Evolutionary conservation across 1,140 invertebrate genomes (phyloP).

Genomic region (Epicauta chinensis): DNA sequence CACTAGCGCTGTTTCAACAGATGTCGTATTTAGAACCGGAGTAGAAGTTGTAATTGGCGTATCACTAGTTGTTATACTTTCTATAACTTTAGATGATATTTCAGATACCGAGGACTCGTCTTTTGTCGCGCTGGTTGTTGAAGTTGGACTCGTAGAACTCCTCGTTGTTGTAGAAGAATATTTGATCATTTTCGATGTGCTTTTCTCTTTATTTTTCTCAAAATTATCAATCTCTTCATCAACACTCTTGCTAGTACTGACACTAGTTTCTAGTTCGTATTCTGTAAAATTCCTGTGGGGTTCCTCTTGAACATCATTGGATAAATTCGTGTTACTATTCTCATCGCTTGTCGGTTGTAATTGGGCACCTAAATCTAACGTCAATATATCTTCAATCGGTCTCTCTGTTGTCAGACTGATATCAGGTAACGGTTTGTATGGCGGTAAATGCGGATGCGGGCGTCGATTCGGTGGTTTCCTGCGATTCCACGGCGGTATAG

Average conservation of each 20-base stretch:
- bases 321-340: constrained; percentile 9
- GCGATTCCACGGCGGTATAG: constrained; percentile 53
- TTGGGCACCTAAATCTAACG: constrained; percentile 36
- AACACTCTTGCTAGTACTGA: neutral
- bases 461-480: constrained; percentile 41
- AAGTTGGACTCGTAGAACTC: neutral
- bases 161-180: constrained; percentile 11
- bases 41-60: constrained; percentile 1
- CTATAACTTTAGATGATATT: neutral
- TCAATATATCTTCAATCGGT: constrained; percentile 37
- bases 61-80: constrained; percentile 5
- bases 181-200: constrained; percentile 31
- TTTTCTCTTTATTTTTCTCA: constrained; percentile 40
- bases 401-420: constrained; percentile 35
- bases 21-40: neutral
- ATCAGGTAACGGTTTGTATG: constrained; percentile 50
- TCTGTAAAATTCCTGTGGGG: constrained; percentile 10
- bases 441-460: constrained; percentile 45
- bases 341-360: constrained; percentile 21
- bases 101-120: constrained; percentile 12
- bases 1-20: neutral
- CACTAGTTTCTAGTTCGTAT: constrained; percentile 3
- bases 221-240: constrained; percentile 32
- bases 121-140: neutral
- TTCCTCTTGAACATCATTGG: constrained; percentile 16